Evolutionary conservation across 2,113 vertebrate species (phyloP), one percentile per base, ranked within the genome.

Genomic region (Pao palembangensis): DNA sequence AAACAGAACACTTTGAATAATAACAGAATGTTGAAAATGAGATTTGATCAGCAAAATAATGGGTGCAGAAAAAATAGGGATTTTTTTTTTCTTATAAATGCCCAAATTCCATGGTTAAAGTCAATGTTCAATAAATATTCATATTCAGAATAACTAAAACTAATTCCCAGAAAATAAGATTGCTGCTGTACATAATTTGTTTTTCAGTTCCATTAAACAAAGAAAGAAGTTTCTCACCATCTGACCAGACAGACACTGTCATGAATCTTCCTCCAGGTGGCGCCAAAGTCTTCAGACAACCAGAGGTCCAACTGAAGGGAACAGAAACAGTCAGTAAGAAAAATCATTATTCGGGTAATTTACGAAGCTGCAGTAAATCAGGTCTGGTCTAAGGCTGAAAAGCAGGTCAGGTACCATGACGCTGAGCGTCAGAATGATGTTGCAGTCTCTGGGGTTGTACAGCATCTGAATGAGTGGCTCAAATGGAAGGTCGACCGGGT

Each of bases 201-300:
- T 38, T 38, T 38, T n/a, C 44, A 15, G 15, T 17, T 16, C 15
- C 16, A 44, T 17, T 17, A 15, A 13, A 44, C 43, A 51, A 51
- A 15, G 13, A 11, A 6, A 46, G 6, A 42, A 17, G 44, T 10
- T 51, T 71, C 93, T 93, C 82, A 97, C 96, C 95, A 98, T 92
- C 94, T 94, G 75, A 93, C 92, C 81, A 94, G 83, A 82, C 94
- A 98, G 47, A 94, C 94, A 54, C 89, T 87, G 78, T 93, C 80
- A 73, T 97, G 93, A 69, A 97, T 92, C 83, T 92, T 92, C 75
- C 81, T 89, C 96, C 96, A 98, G 60, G 80, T 92, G 87, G 80
- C 85, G 31, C 94, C 94, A 85, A 97, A 96, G 85, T 95, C 90
- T 75, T 88, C 91, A 65, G 96, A 96, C 67, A 97, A 68, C 95